Conservation (phyloP, 2,113 vertebrate genomes). For the Falco punctatus region DNA sequence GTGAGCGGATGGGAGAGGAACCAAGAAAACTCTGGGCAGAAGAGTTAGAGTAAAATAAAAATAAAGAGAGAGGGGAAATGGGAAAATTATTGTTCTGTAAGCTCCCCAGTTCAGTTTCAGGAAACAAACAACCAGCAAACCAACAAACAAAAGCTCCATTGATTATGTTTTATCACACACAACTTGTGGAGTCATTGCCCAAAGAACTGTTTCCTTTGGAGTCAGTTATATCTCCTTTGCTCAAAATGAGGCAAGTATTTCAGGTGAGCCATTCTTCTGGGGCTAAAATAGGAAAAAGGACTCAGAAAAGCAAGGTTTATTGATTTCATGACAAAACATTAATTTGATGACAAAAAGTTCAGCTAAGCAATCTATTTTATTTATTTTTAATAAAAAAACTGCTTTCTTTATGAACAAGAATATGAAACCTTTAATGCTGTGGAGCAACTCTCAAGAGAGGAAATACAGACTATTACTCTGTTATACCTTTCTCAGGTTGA, state of each 20-base stretch:
- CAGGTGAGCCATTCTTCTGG: not conserved
- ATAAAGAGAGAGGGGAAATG: accelerated
- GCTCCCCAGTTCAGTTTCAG: not conserved
- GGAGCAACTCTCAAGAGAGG: not conserved
- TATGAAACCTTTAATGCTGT: not conserved
- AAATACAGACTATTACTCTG: not conserved
- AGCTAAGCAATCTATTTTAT: not conserved
- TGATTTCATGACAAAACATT: not conserved
- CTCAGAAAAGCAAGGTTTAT: not conserved
- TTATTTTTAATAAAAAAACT: not conserved
- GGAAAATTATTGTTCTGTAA: not conserved
- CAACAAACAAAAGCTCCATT: not conserved
- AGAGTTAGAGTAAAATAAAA: not conserved
- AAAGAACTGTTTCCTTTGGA: not conserved
- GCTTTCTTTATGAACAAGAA: not conserved
- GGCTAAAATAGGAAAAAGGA: not conserved
- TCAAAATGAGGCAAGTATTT: not conserved
- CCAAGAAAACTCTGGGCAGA: not conserved
- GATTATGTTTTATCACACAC: not conserved
- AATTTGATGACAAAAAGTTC: not conserved
- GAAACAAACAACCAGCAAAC: not conserved
- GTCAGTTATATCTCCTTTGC: not conserved
- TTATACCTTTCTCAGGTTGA: not conserved
- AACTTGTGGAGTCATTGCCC: not conserved
- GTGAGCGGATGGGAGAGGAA: not conserved